Evolutionary conservation across 2,797 vertebrate genomes (phyloP).

Genomic region (Darevskia nairensis): DNA sequence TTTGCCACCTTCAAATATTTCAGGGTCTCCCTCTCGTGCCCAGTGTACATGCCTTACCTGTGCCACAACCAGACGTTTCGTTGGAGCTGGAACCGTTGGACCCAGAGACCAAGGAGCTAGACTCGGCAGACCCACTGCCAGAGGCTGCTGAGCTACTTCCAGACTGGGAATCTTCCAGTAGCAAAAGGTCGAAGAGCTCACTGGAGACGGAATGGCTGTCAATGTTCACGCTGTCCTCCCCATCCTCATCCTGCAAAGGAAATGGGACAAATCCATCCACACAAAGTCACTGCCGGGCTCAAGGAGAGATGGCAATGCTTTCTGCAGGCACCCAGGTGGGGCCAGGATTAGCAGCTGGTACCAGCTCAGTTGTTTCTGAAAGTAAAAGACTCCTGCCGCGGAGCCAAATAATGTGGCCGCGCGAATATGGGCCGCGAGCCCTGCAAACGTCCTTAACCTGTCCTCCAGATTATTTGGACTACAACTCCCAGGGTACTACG

Average conservation of each 20-base stretch:
- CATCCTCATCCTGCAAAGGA: slow-evolving; percentile 75
- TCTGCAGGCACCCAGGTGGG: slow-evolving; percentile 4
- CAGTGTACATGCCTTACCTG: slow-evolving; percentile 69
- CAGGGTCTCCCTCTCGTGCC: neutral
- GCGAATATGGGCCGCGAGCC: neutral
- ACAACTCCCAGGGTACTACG: no score
- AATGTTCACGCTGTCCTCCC: slow-evolving; percentile 74
- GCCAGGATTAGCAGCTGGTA: neutral
- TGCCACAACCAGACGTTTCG: slow-evolving; percentile 79
- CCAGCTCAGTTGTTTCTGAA: slow-evolving; percentile 47
- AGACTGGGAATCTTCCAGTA: slow-evolving; percentile 78
- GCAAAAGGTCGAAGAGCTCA: slow-evolving; percentile 75
- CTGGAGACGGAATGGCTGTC: slow-evolving; percentile 76
- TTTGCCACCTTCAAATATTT: no score
- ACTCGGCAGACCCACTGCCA: slow-evolving; percentile 80
- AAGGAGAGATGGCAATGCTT: slow-evolving; percentile 5
- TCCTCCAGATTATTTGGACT: no score
- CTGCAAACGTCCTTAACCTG: neutral
- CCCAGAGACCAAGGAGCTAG: slow-evolving; percentile 75
- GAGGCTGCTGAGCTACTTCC: slow-evolving; percentile 82
- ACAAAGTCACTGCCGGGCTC: slow-evolving; percentile 40
- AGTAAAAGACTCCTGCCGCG: neutral
- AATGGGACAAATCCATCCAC: slow-evolving; percentile 50
- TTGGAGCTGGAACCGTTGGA: slow-evolving; percentile 73
- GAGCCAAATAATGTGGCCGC: slow-evolving; percentile 20